Evolutionary conservation across 2,797 vertebrate genomes (phyloP), one percentile per base, ranked within the genome.

Genomic region (Tokudaia muenninki): DNA sequence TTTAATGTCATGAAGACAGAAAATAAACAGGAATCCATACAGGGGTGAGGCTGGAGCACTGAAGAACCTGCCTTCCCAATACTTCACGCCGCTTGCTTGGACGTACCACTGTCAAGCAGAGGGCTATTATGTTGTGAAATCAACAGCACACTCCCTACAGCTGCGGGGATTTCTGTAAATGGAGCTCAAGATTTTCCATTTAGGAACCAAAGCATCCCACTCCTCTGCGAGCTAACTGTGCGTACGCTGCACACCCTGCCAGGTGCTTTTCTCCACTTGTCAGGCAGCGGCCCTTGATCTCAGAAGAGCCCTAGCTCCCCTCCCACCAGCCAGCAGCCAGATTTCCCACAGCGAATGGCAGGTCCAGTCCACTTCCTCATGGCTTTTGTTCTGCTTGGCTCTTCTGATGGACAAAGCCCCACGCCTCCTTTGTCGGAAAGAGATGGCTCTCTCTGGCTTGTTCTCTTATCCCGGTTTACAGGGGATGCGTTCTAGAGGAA

Each of bases 101-200:
- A 52, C 55, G 70, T 2, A 22, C 55, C 34, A 14, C 4, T 34
- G 50, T 81, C 57, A 86, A 70, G 26, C 88, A 77, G 90, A 21
- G 12, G 44, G 47, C 4, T n/a, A 47, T 31, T 24, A 70, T 0
- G 37, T 13, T 72, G 14, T 22, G 72, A 96, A 84, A 89, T 78
- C 72, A 34, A 17, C 50, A 78, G 37, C 21, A 47, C 31, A 31
- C 12, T 75, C 55, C 59, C 74, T 16, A 81, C 55, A 16, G 47
- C 61, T 86, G 44, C 92, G 44, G 52, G 59, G 95, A 41, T 82
- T 41, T 78, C 91, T 44, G 10, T 0, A 92, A 95, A 88, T 44
- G 83, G 21, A 79, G 3, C 24, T 63, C 50, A 79, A 86, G 52
- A 24, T 41, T 61, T 95, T 67, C 57, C n/a, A 24, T 89, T 91